Evolutionary conservation across 2,113 vertebrate genomes (phyloP).

Genomic region (Tamias sibiricus): DNA sequence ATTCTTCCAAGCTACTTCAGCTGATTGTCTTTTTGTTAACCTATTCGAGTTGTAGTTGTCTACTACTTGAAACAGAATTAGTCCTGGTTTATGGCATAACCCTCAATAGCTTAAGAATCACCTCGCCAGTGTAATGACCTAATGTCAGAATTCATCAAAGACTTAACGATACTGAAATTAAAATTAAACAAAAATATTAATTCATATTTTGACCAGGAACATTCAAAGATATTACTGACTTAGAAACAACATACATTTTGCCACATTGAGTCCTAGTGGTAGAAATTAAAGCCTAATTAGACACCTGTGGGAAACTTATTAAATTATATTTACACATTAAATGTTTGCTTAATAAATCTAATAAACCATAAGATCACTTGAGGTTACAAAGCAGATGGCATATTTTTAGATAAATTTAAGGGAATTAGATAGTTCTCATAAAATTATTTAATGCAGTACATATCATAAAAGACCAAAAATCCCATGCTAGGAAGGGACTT

Average conservation of each 20-base stretch:
- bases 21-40: not conserved
- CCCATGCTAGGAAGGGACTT: not conserved
- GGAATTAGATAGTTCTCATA: constrained; percentile 45
- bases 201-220: constrained; percentile 44
- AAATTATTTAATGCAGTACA: constrained; percentile 36
- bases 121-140: not conserved
- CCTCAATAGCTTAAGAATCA: not conserved
- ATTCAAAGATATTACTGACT: constrained; percentile 22
- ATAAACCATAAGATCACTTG: constrained; percentile 77
- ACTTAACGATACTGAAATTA: constrained; percentile 23
- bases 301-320: constrained; percentile 68
- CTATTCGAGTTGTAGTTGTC: not conserved
- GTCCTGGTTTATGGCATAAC: not conserved
- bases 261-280: constrained; percentile 19
- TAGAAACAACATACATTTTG: constrained; percentile 26
- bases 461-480: constrained; percentile 20
- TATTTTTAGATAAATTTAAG: constrained; percentile 69
- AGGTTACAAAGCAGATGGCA: constrained; percentile 74
- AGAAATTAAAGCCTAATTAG: constrained; percentile 74
- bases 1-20: not conserved
- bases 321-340: constrained; percentile 77
- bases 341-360: constrained; percentile 76
- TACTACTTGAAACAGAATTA: not conserved
- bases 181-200: constrained; percentile 48
- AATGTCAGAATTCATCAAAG: constrained; percentile 11